phyloP scores from a whole-genome alignment of 2,113 vertebrate species.

The Butorides virescens region DNA sequence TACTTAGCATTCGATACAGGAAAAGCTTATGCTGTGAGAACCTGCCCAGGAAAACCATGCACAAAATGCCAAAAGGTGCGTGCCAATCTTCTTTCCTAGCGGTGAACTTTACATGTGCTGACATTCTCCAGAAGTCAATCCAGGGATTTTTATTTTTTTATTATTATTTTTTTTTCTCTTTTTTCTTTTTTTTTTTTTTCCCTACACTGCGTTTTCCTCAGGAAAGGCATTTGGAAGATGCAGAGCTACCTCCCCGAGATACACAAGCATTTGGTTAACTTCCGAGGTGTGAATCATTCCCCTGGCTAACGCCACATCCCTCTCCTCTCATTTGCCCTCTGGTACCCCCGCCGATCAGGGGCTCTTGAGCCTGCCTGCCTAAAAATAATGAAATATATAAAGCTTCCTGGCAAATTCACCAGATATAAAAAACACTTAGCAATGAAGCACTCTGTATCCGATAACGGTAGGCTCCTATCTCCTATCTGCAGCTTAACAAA shows the following conservation, averaged over 20 bases:
- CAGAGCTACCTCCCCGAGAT: neutral
- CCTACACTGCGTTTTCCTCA: neutral
- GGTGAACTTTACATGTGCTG: neutral
- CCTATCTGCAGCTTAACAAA: conserved; percentile 35
- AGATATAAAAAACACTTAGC: conserved; percentile 13
- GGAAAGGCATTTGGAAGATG: neutral
- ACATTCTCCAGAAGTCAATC: neutral
- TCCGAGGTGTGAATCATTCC: neutral
- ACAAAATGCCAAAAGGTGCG: neutral
- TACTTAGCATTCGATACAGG: neutral
- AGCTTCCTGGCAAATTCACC: conserved; percentile 19
- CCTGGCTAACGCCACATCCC: neutral
- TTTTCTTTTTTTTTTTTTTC: neutral
- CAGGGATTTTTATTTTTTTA: neutral
- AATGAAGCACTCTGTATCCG: neutral
- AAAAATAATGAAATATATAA: conserved; percentile 60
- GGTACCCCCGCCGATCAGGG: neutral
- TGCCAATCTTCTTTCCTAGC: neutral
- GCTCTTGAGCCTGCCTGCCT: neutral
- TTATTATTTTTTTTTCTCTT: no score
- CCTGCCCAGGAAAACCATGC: neutral
- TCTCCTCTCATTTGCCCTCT: neutral
- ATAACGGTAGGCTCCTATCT: conserved; percentile 17
- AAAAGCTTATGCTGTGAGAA: neutral
- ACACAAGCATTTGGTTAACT: neutral